phyloP scores from a whole-genome alignment of 23 tunicate species.

The Halocynthia roretzi region DNA sequence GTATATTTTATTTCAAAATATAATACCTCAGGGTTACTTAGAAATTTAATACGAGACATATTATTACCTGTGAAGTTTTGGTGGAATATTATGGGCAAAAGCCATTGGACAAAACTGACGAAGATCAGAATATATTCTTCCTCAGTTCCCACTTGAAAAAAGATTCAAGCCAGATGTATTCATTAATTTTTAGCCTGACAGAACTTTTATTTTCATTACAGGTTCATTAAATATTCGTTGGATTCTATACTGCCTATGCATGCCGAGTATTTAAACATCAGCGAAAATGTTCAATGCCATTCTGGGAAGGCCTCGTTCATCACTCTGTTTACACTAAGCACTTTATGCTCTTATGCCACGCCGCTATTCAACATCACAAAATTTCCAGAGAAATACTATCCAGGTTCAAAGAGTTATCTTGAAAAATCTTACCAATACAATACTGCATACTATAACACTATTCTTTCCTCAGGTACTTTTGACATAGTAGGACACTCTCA shows the following conservation, averaged over 20 bases:
- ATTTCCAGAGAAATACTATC: constrained; percentile 61
- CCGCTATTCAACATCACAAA: constrained; percentile 22
- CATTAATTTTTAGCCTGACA: too few relatives aligned
- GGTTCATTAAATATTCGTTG: too few relatives aligned
- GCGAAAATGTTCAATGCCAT: neutral
- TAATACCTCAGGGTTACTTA: too few relatives aligned
- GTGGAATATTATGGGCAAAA: too few relatives aligned
- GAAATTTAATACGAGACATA: too few relatives aligned
- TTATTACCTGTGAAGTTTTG: too few relatives aligned
- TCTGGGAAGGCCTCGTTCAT: neutral
- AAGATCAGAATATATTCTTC: too few relatives aligned
- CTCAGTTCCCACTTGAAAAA: too few relatives aligned
- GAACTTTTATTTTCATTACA: too few relatives aligned
- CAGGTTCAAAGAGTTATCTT: constrained; percentile 32
- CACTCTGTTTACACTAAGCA: neutral
- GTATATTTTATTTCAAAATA: neutral
- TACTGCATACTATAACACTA: neutral
- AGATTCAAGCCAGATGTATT: too few relatives aligned
- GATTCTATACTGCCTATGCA: too few relatives aligned
- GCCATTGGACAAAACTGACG: too few relatives aligned
- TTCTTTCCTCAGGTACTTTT: constrained; percentile 36
- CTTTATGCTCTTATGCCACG: neutral
- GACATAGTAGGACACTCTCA: constrained; percentile 68
- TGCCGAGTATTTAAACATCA: neutral
- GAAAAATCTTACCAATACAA: neutral